Evolutionary conservation across 2,888 invertebrate species (phyloP).

Genomic region (Drosophila yooni): DNA sequence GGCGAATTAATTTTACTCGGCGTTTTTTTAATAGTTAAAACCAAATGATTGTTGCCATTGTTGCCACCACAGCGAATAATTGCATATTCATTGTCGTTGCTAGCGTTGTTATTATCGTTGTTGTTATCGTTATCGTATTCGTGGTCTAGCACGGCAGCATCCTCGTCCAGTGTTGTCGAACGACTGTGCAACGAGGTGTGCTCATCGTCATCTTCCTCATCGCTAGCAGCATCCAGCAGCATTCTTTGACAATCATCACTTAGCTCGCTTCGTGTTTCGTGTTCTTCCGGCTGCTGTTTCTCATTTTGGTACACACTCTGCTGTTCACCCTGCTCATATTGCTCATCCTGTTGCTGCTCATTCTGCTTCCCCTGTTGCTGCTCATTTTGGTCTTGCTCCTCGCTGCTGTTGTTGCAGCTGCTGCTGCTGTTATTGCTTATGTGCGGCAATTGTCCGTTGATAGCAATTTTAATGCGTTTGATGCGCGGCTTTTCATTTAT

Average conservation of each 20-base stretch:
- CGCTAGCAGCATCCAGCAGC: background rate
- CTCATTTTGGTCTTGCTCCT: conserved; percentile 26
- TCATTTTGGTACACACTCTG: background rate
- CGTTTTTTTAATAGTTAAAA: conserved; percentile 83
- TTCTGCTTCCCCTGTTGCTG: background rate
- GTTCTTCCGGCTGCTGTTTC: conserved; percentile 37
- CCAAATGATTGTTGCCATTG: conserved; percentile 77
- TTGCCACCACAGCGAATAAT: conserved; percentile 63
- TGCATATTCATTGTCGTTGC: conserved; percentile 75
- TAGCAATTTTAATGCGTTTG: conserved; percentile 71
- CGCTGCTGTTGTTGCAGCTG: conserved; percentile 58
- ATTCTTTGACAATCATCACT: conserved; percentile 12
- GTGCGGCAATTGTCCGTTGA: conserved; percentile 57
- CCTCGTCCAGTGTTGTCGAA: conserved; percentile 42
- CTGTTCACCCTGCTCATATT: background rate
- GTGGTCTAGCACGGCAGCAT: conserved; percentile 44
- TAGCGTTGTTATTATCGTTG: conserved; percentile 49
- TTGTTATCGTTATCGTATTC: conserved; percentile 52
- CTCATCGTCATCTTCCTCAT: conserved; percentile 39
- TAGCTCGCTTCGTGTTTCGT: conserved; percentile 25
- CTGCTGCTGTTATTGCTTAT: conserved; percentile 55
- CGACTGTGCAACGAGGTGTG: conserved; percentile 30
- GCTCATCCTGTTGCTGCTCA: background rate
- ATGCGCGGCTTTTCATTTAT: conserved; percentile 28
- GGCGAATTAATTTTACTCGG: conserved; percentile 80